These are phyloP conservation scores for Artibeus lituratus DNA, from an alignment of 2,797 vertebrate genomes.

Conservation along the genomic window DNA sequence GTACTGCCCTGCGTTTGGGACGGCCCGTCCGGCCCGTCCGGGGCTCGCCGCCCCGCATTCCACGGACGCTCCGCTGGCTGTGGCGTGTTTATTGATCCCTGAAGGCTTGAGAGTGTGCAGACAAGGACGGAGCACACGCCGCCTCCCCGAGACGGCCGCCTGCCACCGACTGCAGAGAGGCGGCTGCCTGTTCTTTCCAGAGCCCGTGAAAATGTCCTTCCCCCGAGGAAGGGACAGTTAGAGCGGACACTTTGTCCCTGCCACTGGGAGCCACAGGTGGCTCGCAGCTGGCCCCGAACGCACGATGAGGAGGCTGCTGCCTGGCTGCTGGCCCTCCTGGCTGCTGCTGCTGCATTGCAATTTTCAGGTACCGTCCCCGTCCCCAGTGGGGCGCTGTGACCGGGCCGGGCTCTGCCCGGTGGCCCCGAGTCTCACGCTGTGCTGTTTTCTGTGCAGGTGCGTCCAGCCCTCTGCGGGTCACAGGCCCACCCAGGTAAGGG, in stretches of 20 bases:
- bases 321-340: conserved; percentile 57
- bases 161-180: not conserved
- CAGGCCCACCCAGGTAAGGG: conserved; percentile 83
- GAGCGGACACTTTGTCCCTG: not conserved
- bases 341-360: conserved; percentile 71
- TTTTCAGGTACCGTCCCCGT: conserved; percentile 77
- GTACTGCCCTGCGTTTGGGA: too few species aligned
- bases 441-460: conserved; percentile 77
- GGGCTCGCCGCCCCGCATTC: too few species aligned
- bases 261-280: not conserved
- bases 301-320: conserved; percentile 67
- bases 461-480: conserved; percentile 58
- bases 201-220: conserved; percentile 51
- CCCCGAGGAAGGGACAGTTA: not conserved
- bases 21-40: too few species aligned
- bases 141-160: not conserved
- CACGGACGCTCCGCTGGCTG: not conserved
- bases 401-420: not conserved
- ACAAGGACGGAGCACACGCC: not conserved
- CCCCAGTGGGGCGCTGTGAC: not conserved
- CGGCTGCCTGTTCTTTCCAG: not conserved
- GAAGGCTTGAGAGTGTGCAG: conserved; percentile 27
- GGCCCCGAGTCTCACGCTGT: not conserved
- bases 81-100: not conserved
- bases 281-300: not conserved